phyloP scores from a whole-genome alignment of 2,113 vertebrate genomes.

The Gobio gobio region DNA sequence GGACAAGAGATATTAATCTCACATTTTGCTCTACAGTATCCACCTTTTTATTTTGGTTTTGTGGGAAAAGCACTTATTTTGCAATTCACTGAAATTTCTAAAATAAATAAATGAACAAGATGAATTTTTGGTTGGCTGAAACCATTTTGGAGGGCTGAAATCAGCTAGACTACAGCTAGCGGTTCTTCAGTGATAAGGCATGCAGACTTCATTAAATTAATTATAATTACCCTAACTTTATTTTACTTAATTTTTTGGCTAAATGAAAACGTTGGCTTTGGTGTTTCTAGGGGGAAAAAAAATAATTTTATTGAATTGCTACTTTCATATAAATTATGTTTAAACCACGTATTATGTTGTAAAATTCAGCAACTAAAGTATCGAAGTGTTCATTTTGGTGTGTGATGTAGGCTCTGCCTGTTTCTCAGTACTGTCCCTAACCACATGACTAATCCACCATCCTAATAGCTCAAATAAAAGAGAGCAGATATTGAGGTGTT shows the following conservation, averaged over 20 bases:
- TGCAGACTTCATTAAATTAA: neutral
- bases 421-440: neutral
- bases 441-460: neutral
- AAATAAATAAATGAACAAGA: neutral
- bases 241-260: neutral
- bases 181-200: no score
- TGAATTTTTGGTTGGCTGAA: neutral
- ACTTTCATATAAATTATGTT: neutral
- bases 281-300: neutral
- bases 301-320: neutral
- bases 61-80: neutral
- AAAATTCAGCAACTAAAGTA: neutral
- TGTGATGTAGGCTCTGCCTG: neutral
- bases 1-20: neutral
- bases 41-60: neutral
- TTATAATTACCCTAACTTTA: neutral
- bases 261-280: neutral
- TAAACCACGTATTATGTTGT: neutral
- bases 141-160: neutral
- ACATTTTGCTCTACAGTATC: neutral
- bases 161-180: no score
- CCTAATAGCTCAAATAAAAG: neutral
- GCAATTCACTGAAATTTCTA: neutral
- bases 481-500: conserved; percentile 14
- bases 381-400: neutral